Evolutionary conservation across 2,113 vertebrate species (phyloP).

Genomic region (Falco punctatus): DNA sequence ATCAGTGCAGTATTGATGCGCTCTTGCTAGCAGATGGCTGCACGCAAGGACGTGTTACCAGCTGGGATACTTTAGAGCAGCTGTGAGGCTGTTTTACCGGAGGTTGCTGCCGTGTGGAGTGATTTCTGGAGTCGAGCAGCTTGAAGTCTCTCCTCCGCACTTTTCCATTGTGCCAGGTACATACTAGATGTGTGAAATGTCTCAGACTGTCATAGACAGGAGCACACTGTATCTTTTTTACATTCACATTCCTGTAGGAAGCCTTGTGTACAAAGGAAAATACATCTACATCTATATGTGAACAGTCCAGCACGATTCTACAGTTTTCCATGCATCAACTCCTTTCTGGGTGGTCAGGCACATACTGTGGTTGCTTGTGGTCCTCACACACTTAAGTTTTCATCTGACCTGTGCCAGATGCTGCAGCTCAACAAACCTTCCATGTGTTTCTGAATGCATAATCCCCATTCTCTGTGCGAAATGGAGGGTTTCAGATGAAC

Average conservation of each 20-base stretch:
- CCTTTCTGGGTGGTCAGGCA: background rate
- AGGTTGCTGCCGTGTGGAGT: background rate
- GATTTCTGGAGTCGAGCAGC: background rate
- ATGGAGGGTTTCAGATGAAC: background rate
- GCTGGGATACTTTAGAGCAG: conserved; percentile 38
- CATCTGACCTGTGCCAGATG: background rate
- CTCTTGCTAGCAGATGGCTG: conserved; percentile 32
- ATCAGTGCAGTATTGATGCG: background rate
- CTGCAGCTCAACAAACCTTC: background rate
- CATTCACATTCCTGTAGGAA: background rate
- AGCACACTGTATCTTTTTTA: background rate
- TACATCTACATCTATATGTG: background rate
- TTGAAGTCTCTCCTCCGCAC: background rate
- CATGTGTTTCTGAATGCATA: background rate
- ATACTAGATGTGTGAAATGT: background rate
- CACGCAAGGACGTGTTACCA: background rate
- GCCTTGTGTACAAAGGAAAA: background rate
- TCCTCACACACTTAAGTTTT: background rate
- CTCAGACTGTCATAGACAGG: background rate
- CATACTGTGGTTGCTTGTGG: background rate
- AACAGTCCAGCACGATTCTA: background rate
- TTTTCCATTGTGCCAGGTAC: background rate
- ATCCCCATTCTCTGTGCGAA: background rate
- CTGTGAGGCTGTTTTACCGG: background rate
- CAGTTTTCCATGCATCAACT: background rate